These are phyloP conservation scores for Mirounga angustirostris DNA, from an alignment of 2,113 vertebrate species.

Conservation along the genomic window DNA sequence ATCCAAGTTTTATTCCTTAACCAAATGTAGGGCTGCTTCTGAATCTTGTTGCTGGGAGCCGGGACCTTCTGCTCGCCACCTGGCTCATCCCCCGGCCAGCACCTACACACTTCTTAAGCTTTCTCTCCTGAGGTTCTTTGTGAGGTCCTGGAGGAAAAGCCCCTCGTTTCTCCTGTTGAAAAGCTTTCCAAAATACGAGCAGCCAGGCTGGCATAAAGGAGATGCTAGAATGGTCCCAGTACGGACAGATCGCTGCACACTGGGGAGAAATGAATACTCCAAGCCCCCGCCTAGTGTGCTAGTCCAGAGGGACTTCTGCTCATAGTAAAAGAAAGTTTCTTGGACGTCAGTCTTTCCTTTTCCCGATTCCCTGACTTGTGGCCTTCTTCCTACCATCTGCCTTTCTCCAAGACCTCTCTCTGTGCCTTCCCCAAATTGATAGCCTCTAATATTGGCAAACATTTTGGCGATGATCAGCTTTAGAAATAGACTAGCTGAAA, in stretches of 20 bases:
- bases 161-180: background rate
- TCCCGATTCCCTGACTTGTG: background rate
- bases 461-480: background rate
- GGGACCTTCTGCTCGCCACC: fast-evolving
- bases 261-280: background rate
- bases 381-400: background rate
- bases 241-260: no score
- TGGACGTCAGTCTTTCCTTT: background rate
- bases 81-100: background rate
- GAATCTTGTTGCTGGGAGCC: no score
- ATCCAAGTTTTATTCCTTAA: background rate
- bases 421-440: background rate
- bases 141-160: background rate
- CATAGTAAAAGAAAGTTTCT: background rate
- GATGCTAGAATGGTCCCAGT: fast-evolving
- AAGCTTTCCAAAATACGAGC: background rate
- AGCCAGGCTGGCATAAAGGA: background rate
- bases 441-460: background rate
- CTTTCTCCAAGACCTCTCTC: background rate
- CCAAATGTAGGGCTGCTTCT: background rate
- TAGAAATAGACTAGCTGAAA: background rate
- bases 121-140: background rate
- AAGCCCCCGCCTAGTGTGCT: no score
- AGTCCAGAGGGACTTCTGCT: background rate
- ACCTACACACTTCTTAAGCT: background rate